These are phyloP conservation scores for Eubasilissa regina DNA, from an alignment of 1,140 invertebrate genomes.

Conservation along the genomic window DNA sequence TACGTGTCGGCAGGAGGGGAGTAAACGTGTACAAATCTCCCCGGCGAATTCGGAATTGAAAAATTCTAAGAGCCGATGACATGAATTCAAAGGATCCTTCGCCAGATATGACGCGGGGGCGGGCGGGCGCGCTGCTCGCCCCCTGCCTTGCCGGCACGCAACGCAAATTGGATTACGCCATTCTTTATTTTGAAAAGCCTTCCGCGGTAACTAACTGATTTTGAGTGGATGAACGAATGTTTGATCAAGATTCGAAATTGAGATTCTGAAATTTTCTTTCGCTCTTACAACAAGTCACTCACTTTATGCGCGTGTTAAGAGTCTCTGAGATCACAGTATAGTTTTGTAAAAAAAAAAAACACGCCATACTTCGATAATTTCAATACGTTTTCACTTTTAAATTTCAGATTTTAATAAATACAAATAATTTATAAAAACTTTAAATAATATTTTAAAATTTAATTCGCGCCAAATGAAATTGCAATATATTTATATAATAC, in stretches of 20 bases:
- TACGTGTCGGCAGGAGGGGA: constrained; percentile 31
- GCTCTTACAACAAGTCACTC: background rate
- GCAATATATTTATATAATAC: too few species aligned
- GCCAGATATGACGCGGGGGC: constrained; percentile 13
- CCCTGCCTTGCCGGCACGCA: constrained; percentile 4
- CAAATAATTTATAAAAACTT: too few species aligned
- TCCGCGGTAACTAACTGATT: constrained; percentile 7
- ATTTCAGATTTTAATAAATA: too few species aligned
- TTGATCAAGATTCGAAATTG: constrained; percentile 29
- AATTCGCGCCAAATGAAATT: too few species aligned
- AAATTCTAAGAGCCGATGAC: constrained; percentile 42
- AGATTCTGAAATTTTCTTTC: background rate
- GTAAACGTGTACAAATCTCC: constrained; percentile 31
- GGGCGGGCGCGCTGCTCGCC: background rate
- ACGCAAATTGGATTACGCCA: constrained; percentile 37
- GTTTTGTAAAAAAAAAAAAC: too few species aligned
- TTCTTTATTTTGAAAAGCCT: constrained; percentile 29
- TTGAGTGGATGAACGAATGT: constrained; percentile 7
- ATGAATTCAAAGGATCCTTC: constrained; percentile 33
- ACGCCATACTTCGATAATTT: too few species aligned
- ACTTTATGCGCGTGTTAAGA: too few species aligned
- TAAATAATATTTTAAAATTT: too few species aligned
- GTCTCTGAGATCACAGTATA: too few species aligned
- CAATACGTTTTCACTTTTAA: too few species aligned
- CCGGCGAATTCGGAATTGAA: constrained; percentile 42